Evolutionary conservation across 2,888 invertebrate genomes (phyloP), one percentile per base, ranked within the genome.

Genomic region (Lithosia quadra): DNA sequence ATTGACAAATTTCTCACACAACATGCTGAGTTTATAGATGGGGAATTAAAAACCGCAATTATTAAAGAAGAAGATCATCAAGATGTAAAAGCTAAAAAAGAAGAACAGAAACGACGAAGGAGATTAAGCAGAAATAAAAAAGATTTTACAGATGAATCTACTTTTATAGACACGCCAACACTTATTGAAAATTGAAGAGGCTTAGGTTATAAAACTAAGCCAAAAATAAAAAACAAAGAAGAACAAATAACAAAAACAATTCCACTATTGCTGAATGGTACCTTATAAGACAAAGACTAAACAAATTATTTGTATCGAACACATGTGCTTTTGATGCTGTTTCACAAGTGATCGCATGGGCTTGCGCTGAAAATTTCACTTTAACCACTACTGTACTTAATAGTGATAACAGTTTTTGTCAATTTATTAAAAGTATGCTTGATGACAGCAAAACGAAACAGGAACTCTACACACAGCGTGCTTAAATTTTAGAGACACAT

Each of bases 271-370:
- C n/a, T 34, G n/a, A 59, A 62, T 33, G 62, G 43, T 43, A 36
- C n/a, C n/a, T n/a, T n/a, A 28, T 43, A 62, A 28, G 43, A 49
- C 62, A 28, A 39, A 22, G n/a, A 28, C 39, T 49, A 43, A 22
- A 62, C 24, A 43, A 49, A 22, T 2, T 62, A 18, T 18, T 62
- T 21, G 24, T 49, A 62, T 18, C 36, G 24, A 62, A 62, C 18
- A 62, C 62, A 49, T 62, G 43, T n/a, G 43, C 39, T 11, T 62
- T 62, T 43, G 62, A 62, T 62, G 62, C 62, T 49, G 62, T 43
- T 36, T 11, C 43, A 18, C 62, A 62, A 49, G 43, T 62, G 18
- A 49, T 62, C n/a, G 62, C 62, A 24, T 11, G 18, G 24, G 62
- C 43, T 43, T 28, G 49, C n/a, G 62, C 43, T 49, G 62, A 62